Percentiles rank a stretch among this genome's conserved stretches.
Conservation (phyloP, 2,888 invertebrate genomes). For the Melieria picta region DNA sequence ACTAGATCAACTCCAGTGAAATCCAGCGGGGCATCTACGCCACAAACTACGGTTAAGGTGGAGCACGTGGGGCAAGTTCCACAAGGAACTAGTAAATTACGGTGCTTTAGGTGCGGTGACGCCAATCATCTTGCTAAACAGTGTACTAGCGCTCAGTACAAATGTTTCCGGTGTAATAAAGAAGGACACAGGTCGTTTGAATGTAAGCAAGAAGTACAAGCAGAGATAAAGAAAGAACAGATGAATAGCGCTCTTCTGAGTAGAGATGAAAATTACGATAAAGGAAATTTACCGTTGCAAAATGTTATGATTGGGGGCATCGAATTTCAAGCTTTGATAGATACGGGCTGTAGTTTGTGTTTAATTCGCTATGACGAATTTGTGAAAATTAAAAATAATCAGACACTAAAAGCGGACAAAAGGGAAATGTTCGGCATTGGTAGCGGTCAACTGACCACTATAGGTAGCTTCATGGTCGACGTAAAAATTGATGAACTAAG, state of each 20-base stretch:
- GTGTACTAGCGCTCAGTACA: conserved; percentile 5
- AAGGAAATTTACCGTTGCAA: not conserved
- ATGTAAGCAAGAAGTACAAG: conserved; percentile 4
- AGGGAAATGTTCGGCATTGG: not conserved
- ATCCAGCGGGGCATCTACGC: not conserved
- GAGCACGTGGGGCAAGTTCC: not conserved
- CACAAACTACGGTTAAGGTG: not conserved
- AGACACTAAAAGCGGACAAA: too few species aligned
- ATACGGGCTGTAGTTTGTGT: conserved; percentile 37
- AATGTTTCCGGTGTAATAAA: conserved; percentile 22
- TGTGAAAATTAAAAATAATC: too few species aligned
- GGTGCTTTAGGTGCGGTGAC: conserved; percentile 31
- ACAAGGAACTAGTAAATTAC: not conserved
- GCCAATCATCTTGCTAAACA: conserved; percentile 13
- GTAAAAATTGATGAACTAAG: conserved; percentile 4
- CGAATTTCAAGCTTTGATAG: conserved; percentile 31
- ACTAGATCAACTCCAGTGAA: conserved; percentile 3
- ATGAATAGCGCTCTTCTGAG: not conserved
- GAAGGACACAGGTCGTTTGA: conserved; percentile 24
- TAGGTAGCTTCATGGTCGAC: not conserved
- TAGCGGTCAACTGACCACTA: not conserved
- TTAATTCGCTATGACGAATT: conserved; percentile 13
- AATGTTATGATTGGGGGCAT: not conserved
- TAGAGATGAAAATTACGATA: too few species aligned
- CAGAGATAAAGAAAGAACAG: conserved; percentile 14